These are phyloP conservation scores for Tautogolabrus adspersus DNA, from an alignment of 2,113 vertebrate species.

Conservation along the genomic window DNA sequence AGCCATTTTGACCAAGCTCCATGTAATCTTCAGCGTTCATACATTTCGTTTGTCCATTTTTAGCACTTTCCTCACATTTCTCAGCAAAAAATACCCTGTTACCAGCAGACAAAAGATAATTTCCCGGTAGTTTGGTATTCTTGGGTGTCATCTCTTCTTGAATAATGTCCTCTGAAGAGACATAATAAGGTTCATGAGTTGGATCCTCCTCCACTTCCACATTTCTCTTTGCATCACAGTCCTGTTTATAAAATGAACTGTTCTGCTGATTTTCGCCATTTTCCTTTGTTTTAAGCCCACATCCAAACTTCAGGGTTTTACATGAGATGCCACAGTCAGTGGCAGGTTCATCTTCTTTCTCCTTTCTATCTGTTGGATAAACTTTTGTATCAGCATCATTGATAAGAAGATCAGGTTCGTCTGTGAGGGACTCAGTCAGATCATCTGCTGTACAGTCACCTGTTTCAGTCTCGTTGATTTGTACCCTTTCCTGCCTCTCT, in stretches of 20 bases:
- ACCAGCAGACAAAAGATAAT: constrained; percentile 1
- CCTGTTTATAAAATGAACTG: constrained; percentile 32
- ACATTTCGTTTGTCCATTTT: constrained; percentile 57
- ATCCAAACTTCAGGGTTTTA: constrained; percentile 45
- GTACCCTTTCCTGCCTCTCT: constrained; percentile 34
- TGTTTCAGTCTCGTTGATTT: constrained; percentile 41
- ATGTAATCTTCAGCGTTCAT: constrained; percentile 57
- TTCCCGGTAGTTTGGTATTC: constrained; percentile 19
- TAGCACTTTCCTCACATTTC: constrained; percentile 47
- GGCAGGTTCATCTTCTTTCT: constrained; percentile 47
- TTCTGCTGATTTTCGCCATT: constrained; percentile 32
- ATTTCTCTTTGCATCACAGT: constrained; percentile 21
- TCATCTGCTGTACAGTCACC: constrained; percentile 47
- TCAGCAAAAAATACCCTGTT: constrained; percentile 2
- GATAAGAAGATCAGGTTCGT: constrained; percentile 24
- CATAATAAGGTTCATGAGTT: constrained; percentile 62
- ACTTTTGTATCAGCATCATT: constrained; percentile 13
- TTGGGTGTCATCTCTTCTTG: constrained; percentile 40
- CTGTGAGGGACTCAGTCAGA: constrained; percentile 49
- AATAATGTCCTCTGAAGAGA: constrained; percentile 70
- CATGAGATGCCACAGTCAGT: constrained; percentile 63
- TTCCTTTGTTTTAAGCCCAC: constrained; percentile 46
- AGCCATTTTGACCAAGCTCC: constrained; percentile 35
- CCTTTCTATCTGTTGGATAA: constrained; percentile 32
- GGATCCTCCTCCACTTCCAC: background rate